These are phyloP conservation scores for Mico argentatus DNA, from an alignment of 2,797 vertebrate species.

Conservation along the genomic window DNA sequence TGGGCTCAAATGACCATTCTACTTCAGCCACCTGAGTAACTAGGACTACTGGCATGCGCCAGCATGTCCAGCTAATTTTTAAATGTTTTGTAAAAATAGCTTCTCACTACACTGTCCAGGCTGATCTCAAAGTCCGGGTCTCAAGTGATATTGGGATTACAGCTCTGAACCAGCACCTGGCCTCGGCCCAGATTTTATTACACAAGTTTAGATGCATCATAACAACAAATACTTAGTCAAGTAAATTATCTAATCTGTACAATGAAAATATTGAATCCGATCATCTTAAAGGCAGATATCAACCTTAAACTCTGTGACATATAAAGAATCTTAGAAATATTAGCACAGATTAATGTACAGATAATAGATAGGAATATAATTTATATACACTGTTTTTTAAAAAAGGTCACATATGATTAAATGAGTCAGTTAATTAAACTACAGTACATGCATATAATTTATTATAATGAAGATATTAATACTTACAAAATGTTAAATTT, in stretches of 20 bases:
- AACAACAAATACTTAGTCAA: not conserved
- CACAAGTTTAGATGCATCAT: not conserved
- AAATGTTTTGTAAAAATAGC: not conserved
- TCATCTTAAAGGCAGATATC: not conserved
- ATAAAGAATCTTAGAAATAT: not conserved
- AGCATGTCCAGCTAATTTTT: not conserved
- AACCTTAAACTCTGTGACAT: not conserved
- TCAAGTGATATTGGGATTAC: not conserved
- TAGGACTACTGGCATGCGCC: not conserved
- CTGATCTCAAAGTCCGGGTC: not conserved
- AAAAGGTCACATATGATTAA: not conserved
- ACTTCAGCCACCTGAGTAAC: not conserved
- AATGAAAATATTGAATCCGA: not conserved
- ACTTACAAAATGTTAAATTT: not conserved
- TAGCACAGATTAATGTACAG: not conserved
- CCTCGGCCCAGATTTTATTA: not conserved
- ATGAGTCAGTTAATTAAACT: not conserved
- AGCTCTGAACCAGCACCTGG: not conserved
- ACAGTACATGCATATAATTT: not conserved
- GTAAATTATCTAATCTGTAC: not conserved
- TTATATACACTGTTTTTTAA: not conserved
- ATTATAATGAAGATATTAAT: not conserved
- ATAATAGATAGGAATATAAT: not conserved
- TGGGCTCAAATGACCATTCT: not conserved
- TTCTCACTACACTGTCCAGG: no score